Evolutionary conservation across 2,888 invertebrate genomes (phyloP).

Genomic region (Periphyllus acericola): DNA sequence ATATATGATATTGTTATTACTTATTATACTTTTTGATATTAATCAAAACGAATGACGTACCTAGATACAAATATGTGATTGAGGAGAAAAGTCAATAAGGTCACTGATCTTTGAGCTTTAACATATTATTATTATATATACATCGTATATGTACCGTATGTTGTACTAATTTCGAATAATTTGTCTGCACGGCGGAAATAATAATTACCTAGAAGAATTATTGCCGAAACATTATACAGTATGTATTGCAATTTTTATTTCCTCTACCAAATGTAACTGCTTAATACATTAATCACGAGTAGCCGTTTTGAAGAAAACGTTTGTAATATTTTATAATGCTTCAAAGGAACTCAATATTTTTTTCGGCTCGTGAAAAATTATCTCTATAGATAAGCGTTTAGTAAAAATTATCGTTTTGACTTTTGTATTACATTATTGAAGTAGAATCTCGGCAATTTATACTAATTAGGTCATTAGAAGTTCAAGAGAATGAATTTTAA

Average conservation of each 20-base stretch:
- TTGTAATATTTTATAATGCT: not conserved
- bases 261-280: no score
- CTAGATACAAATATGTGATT: not conserved
- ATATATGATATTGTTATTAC: not conserved
- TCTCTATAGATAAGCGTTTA: not conserved
- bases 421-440: not conserved
- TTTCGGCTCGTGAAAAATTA: not conserved
- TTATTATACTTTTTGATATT: not conserved
- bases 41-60: not conserved
- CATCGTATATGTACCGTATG: no score
- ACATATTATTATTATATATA: not conserved
- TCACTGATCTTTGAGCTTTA: not conserved
- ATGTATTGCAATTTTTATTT: not conserved
- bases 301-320: not conserved
- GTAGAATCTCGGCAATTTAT: not conserved
- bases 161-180: no score
- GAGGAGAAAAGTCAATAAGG: not conserved
- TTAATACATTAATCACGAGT: not conserved
- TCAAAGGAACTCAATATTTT: not conserved
- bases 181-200: not conserved
- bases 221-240: not conserved
- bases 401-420: not conserved
- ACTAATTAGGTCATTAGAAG: not conserved
- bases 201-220: not conserved
- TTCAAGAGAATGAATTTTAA: not conserved